Evolutionary conservation across 1,140 invertebrate species (phyloP), one percentile per base, ranked within the genome.

Genomic region (Oryzaephilus surinamensis): DNA sequence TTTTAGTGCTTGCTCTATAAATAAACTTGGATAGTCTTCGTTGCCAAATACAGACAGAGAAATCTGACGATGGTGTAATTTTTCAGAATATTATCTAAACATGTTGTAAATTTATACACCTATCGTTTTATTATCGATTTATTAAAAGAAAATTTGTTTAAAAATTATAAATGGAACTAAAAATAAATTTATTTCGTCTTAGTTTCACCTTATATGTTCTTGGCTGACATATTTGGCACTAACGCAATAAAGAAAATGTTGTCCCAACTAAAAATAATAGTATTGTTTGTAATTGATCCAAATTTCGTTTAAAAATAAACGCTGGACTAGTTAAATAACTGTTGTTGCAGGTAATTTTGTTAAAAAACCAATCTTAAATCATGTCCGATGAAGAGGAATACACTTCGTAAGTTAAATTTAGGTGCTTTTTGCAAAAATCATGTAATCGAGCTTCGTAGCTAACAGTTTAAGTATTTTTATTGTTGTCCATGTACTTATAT

Each of bases 301-400:
- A 30, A 30, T 11, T 24, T 27, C 33, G 28, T 12, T 38, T 42
- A 42, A 12, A 38, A 26, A 11, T 34, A 39, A 31, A 35, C 31
- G 10, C 16, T 16, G 2, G 8, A 35, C 6, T n/a, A 35, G 4
- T 13, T 31, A 41, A 26, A 42, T 11, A 31, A 15, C 32, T 35
- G 27, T 46, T 38, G 14, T 49, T 49, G 6, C 44, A 50, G 48
- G 41, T 29, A 18, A 34, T 24, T 19, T 44, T 27, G 21, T 36
- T 36, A 38, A 38, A 44, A 49, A 41, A 33, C 43, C 21, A n/a
- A n/a, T n/a, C 33, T 48, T 42, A 36, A 45, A 45, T 41, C 69
- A 79, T 79, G 76, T 79, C 76, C 69, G 76, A 78, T 65, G 76
- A 79, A 62, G 76, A 79, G 65, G 76, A 78, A 73, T 58, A 61